Percentiles rank a stretch among this genome's conserved stretches.
Conservation (phyloP, 2,113 vertebrate genomes). For the Ageneiosus marmoratus region DNA sequence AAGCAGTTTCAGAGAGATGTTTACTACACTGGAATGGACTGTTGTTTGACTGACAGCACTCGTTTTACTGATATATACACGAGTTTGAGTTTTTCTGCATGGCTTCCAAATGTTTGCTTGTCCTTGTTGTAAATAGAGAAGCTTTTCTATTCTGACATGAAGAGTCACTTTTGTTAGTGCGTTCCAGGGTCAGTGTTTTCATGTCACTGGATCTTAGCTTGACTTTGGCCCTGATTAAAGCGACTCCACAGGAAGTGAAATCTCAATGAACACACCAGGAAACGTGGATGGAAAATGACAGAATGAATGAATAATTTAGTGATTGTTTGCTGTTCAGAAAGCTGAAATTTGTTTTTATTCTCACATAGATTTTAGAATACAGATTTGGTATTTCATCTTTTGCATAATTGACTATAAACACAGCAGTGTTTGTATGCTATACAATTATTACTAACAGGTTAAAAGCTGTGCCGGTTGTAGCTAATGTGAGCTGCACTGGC, state of each 20-base stretch:
- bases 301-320: neutral
- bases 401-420: too few species aligned
- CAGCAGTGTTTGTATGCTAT: too few species aligned
- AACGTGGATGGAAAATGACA: neutral
- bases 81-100: neutral
- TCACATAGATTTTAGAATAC: neutral
- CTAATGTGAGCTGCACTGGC: too few species aligned
- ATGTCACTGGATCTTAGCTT: neutral
- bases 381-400: too few species aligned
- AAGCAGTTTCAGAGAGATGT: neutral
- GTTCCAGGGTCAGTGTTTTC: neutral
- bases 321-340: neutral
- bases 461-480: too few species aligned
- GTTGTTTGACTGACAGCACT: neutral
- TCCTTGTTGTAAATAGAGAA: neutral
- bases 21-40: neutral
- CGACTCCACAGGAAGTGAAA: neutral
- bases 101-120: neutral
- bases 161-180: neutral
- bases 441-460: too few species aligned
- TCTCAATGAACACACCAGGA: neutral
- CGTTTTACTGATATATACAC: too few species aligned
- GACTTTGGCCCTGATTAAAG: neutral
- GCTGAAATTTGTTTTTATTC: too few species aligned
- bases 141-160: neutral